Percentiles rank a stretch among this genome's conserved stretches.
Evolutionary conservation across 2,888 invertebrate species (phyloP).

Genomic region (Eremobia ochroleuca): DNA sequence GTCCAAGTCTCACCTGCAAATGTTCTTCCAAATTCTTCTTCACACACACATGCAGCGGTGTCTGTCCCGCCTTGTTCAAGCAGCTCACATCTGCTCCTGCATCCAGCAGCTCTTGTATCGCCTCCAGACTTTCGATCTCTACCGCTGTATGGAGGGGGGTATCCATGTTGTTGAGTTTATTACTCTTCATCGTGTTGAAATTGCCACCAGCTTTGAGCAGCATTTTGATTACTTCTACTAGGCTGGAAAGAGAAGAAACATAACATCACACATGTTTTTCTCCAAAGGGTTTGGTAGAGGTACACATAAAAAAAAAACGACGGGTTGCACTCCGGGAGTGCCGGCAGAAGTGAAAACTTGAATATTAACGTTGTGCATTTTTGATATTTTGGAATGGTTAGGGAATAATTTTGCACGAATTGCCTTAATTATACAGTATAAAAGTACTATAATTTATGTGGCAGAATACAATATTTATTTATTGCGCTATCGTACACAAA

Average conservation of each 20-base stretch:
- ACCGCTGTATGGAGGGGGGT: constrained; percentile 91
- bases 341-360: too few species aligned
- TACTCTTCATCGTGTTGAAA: constrained; percentile 73
- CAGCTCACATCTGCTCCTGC: constrained; percentile 84
- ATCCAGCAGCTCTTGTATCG: constrained; percentile 83
- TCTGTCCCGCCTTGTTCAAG: constrained; percentile 84
- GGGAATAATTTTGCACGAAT: too few species aligned
- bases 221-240: constrained; percentile 78
- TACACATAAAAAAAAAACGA: too few species aligned
- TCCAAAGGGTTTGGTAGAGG: too few species aligned
- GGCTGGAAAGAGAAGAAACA: constrained; percentile 66
- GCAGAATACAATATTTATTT: too few species aligned
- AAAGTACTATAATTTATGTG: too few species aligned
- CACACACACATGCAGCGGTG: constrained; percentile 90
- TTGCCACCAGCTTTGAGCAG: constrained; percentile 77
- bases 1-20: constrained; percentile 77
- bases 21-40: constrained; percentile 83
- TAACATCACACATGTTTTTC: too few species aligned
- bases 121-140: constrained; percentile 83
- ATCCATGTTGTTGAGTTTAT: constrained; percentile 69
- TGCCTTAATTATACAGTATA: too few species aligned
- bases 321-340: too few species aligned
- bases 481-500: too few species aligned
- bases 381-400: too few species aligned
- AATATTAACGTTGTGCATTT: too few species aligned